A percentile compares a stretch with the other conserved stretches of the same genome.
phyloP scores from a whole-genome alignment of 2,797 vertebrate species.

The Periparus ater region DNA sequence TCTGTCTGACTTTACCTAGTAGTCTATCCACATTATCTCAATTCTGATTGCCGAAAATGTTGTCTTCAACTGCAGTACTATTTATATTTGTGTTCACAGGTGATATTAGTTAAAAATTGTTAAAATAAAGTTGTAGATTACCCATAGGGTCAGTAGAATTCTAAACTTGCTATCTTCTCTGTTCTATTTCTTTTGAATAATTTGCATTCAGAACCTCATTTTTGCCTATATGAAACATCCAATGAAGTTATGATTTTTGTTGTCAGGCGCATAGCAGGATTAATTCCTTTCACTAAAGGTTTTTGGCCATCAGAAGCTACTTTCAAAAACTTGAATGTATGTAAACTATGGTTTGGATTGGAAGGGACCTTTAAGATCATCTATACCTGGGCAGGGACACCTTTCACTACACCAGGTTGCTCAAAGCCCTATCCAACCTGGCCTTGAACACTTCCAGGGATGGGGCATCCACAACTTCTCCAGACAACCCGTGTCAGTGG shows the following conservation, averaged over 20 bases:
- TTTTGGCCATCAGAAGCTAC: neutral
- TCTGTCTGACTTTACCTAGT: neutral
- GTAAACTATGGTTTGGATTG: neutral
- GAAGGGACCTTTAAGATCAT: neutral
- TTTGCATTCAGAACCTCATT: neutral
- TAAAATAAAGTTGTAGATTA: neutral
- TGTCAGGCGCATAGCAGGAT: neutral
- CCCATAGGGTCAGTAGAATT: neutral
- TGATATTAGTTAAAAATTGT: neutral
- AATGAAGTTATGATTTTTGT: neutral
- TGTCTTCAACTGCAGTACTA: neutral
- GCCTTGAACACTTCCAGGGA: neutral
- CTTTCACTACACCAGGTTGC: fast-evolving
- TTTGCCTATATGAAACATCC: neutral
- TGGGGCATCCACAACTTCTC: neutral
- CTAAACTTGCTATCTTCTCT: neutral
- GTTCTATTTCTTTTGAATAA: neutral
- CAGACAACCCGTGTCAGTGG: fast-evolving
- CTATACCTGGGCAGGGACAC: neutral
- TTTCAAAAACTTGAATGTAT: neutral
- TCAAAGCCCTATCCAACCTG: neutral
- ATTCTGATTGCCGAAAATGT: neutral
- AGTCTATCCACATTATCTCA: neutral
- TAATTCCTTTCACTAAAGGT: neutral
- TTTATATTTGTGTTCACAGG: neutral